phyloP scores from a whole-genome alignment of 2,888 invertebrate genomes.

The Calameuta pallipes region DNA sequence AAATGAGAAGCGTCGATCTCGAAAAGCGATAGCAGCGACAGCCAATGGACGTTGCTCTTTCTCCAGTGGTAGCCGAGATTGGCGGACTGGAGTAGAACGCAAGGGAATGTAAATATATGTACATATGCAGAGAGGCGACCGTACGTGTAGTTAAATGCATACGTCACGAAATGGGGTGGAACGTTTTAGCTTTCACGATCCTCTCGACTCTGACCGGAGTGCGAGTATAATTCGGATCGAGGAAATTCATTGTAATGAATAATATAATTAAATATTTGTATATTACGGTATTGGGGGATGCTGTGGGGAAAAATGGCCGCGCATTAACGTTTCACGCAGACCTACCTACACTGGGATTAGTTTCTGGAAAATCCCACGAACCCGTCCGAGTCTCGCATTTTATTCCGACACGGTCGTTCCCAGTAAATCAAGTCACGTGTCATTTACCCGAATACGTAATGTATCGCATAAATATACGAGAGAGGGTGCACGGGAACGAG shows the following conservation, averaged over 20 bases:
- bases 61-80: background rate
- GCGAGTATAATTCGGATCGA: background rate
- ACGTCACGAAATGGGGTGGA: background rate
- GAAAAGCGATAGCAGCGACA: background rate
- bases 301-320: background rate
- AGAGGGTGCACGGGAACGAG: constrained; percentile 31
- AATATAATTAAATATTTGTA: background rate
- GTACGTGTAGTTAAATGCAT: background rate
- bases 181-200: background rate
- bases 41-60: background rate
- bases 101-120: background rate
- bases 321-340: background rate
- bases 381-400: constrained; percentile 52
- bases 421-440: constrained; percentile 63
- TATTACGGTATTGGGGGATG: background rate
- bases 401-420: constrained; percentile 50
- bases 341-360: background rate
- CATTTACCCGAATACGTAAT: constrained; percentile 63
- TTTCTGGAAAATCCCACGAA: constrained; percentile 44
- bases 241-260: background rate
- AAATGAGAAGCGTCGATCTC: constrained; percentile 37
- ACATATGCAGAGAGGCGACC: background rate
- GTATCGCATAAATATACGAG: constrained; percentile 57
- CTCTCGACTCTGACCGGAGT: background rate
- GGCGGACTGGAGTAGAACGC: background rate